Conservation (phyloP, 2,888 invertebrate species). For the Chaetoderma sp. region DNA sequence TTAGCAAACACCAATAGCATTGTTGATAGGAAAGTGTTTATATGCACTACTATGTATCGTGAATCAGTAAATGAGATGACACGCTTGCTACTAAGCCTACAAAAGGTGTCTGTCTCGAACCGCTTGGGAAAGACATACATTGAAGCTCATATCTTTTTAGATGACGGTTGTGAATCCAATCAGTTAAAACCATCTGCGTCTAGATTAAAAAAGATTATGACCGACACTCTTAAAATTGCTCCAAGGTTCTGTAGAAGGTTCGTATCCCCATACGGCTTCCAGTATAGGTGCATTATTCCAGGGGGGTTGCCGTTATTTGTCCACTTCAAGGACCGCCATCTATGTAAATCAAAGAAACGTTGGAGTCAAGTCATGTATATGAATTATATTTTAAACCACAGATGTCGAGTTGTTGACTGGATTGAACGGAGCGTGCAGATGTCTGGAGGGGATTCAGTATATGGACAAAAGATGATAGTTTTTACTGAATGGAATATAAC, state of each 20-base stretch:
- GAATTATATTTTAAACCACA: constrained; percentile 42
- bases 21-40: constrained; percentile 37
- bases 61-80: constrained; percentile 40
- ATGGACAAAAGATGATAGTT: no score
- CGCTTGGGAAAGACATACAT: constrained; percentile 32
- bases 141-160: constrained; percentile 42
- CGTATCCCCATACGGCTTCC: constrained; percentile 42
- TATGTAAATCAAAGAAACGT: constrained; percentile 40
- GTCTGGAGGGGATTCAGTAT: constrained; percentile 3
- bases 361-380: constrained; percentile 49
- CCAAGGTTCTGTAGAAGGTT: constrained; percentile 22
- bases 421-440: constrained; percentile 27
- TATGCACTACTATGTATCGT: constrained; percentile 44
- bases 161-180: constrained; percentile 33
- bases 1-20: constrained; percentile 7
- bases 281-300: constrained; percentile 32
- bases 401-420: constrained; percentile 16
- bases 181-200: constrained; percentile 31
- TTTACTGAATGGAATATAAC: no score
- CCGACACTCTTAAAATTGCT: constrained; percentile 23
- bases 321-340: constrained; percentile 37
- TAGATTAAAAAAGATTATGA: constrained; percentile 30
- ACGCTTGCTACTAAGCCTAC: constrained; percentile 32
- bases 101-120: constrained; percentile 31
- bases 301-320: constrained; percentile 38